These are phyloP conservation scores for Megalops cyprinoides DNA, from an alignment of 2,797 vertebrate species.

Conservation along the genomic window DNA sequence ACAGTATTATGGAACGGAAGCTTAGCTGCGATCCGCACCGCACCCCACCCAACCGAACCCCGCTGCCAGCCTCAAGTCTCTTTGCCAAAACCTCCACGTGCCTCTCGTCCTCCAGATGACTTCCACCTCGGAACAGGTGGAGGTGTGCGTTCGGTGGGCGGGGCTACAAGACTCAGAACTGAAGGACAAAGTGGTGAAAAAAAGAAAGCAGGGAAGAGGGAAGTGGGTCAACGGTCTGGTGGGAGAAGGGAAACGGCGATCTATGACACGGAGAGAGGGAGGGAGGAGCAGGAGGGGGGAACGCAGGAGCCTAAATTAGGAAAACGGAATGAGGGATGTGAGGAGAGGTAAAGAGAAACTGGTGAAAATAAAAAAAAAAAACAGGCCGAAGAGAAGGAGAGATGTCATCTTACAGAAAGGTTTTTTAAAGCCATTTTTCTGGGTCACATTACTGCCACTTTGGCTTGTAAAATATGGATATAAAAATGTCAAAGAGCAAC, in stretches of 20 bases:
- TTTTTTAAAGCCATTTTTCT: not conserved
- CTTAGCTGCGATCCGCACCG: too few species aligned
- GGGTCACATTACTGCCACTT: not conserved
- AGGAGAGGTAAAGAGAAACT: conserved; percentile 43
- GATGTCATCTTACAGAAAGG: not conserved
- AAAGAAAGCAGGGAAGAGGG: conserved; percentile 55
- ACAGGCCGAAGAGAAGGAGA: conserved; percentile 5
- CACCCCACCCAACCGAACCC: too few species aligned
- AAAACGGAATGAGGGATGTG: conserved; percentile 58
- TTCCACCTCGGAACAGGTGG: not conserved
- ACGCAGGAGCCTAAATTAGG: conserved; percentile 69
- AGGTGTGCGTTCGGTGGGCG: not conserved
- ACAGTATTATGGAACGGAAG: too few species aligned
- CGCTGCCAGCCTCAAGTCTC: not conserved
- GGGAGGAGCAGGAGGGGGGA: conserved; percentile 35
- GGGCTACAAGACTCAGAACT: not conserved
- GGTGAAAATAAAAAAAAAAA: conserved; percentile 9
- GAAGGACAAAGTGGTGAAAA: conserved; percentile 40
- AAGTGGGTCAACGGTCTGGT: conserved; percentile 79
- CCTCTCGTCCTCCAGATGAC: not conserved
- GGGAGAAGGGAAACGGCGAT: conserved; percentile 69
- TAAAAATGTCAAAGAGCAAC: not conserved
- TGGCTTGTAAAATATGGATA: not conserved
- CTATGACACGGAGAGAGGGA: conserved; percentile 61
- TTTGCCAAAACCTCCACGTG: not conserved